Base-by-base conservation (phyloP, 2,797 vertebrate genomes). In the Pagetopsis macropterus region DNA sequence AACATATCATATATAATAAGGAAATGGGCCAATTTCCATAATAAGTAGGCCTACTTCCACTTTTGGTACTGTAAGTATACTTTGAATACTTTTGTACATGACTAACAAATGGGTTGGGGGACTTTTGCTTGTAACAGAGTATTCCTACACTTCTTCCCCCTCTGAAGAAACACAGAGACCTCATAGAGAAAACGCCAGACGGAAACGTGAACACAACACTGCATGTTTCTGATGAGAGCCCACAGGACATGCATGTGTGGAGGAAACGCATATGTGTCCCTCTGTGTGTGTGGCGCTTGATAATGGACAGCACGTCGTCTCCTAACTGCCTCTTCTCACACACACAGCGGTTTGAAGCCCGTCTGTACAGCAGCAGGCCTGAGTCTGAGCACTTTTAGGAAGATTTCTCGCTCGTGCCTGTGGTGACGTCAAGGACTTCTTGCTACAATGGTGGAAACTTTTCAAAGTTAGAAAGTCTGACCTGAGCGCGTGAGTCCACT, bases 351-450 rank as follows among this genome's bases (percentile, higher is more conserved):
- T 27, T 15, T 4, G 14, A 5, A 17, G 49, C 3, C n/a, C 10
- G 12, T 40, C 54, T 14, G 1, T 15, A 9, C 43, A 19, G 8
- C 10, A 44, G 27, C 64, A 54, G 71, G 60, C 78, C 81, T 15
- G 1, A 13, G 62, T 70, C 76, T 45, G 55, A 13, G 15, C 7
- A 48, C 44, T 59, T 74, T 72, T 46, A 44, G n/a, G 1, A 23
- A 71, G 5, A 78, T 71, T 45, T 67, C 65, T 44, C 8, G n/a
- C 58, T 54, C 70, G 64, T 79, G 55, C 51, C 13, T 63, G 2
- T 75, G 76, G n/a, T 88, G 87, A 91, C 89, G 89, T 89, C 86
- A 85, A 46, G 33, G 27, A 66, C 69, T 41, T 66, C 31, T 73
- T 10, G 62, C 58, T 63, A 51, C 31, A 79, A 67, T 43, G 51